These are phyloP conservation scores for Galerucella calmariensis DNA, from an alignment of 2,888 invertebrate genomes.

Conservation along the genomic window DNA sequence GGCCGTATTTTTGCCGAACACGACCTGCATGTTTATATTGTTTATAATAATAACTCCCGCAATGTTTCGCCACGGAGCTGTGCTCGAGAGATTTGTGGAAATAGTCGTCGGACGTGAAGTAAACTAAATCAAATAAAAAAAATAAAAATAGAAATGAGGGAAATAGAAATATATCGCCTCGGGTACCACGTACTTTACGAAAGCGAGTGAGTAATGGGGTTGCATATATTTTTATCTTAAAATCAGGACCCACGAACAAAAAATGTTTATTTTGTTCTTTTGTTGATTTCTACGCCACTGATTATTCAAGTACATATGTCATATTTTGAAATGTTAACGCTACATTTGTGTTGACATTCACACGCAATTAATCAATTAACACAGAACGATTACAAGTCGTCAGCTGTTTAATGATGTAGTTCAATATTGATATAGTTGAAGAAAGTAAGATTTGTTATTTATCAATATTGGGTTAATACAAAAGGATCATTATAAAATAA, in stretches of 20 bases:
- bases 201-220: constrained; percentile 12
- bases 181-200: constrained; percentile 24
- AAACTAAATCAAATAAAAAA: constrained; percentile 39
- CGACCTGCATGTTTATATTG: constrained; percentile 43
- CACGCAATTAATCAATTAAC: not conserved
- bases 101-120: constrained; percentile 36
- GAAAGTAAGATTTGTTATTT: too few species aligned
- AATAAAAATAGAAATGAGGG: not conserved
- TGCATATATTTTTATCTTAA: constrained; percentile 22
- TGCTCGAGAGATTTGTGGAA: constrained; percentile 39
- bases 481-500: too few species aligned
- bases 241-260: not conserved
- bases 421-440: not conserved
- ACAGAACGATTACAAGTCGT: not conserved
- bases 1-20: constrained; percentile 38
- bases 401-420: not conserved
- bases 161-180: constrained; percentile 28
- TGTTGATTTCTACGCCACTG: not conserved
- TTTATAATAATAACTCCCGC: constrained; percentile 41
- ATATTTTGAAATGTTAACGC: not conserved
- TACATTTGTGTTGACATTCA: not conserved
- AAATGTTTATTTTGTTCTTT: not conserved
- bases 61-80: constrained; percentile 23
- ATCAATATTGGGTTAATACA: too few species aligned
- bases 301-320: not conserved